Evolutionary conservation across 2,888 invertebrate genomes (phyloP), one percentile per base, ranked within the genome.

Genomic region (Nemapogon koenigi): DNA sequence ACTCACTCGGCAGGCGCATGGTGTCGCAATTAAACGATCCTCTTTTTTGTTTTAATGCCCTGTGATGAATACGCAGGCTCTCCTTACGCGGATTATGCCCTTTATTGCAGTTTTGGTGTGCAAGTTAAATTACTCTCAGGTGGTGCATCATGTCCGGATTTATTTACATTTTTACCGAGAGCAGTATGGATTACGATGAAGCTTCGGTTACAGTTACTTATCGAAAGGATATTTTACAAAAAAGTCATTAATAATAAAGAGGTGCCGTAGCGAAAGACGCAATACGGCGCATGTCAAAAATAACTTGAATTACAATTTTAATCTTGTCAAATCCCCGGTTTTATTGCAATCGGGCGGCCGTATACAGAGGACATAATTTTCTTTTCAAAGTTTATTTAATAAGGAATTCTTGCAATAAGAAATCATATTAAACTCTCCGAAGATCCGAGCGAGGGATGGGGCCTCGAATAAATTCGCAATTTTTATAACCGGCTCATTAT

Each of bases 221-320:
- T 16, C 13, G 28, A 7, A 7, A 6, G 8, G 15, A 15, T 27
- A 14, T n/a, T n/a, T n/a, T n/a, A n/a, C n/a, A n/a, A n/a, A n/a
- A n/a, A n/a, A n/a, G n/a, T n/a, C 22, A 28, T n/a, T n/a, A n/a
- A 28, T 10, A 4, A 13, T 4, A 7, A n/a, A 16, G 14, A 33
- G 17, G 4, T 19, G 19, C 63, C 64, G 66, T 63, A 70, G 62
- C 72, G 60, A 71, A 71, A 63, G 67, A 59, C n/a, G 64, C 73
- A 76, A 75, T 73, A 73, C 73, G 68, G 65, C 55, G 65, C 62
- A 64, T 54, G 75, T 73, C 75, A 70, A 55, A 66, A 64, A 68
- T 70, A 71, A 69, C 69, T 70, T 71, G 71, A 70, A 66, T 72
- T 73, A 76, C 72, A 75, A 72, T 75, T 75, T 75, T 72, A 78